Evolutionary conservation across 2,888 invertebrate genomes (phyloP).

Genomic region (Pterobdella sp.): DNA sequence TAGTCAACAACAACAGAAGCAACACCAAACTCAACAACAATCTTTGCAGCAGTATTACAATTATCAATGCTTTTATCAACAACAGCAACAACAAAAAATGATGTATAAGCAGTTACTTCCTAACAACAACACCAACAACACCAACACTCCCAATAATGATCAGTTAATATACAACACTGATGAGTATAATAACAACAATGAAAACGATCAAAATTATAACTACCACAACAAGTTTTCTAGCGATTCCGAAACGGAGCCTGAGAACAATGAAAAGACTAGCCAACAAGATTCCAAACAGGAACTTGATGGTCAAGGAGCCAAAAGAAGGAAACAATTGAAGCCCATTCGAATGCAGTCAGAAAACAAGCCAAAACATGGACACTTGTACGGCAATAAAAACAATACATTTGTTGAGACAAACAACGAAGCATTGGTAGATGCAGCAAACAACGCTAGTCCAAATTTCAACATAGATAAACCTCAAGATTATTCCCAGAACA

Average conservation of each 20-base stretch:
- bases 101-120: neutral
- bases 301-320: neutral
- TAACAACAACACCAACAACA: conserved; percentile 15
- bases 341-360: conserved; percentile 22
- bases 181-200: neutral
- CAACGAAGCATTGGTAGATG: neutral
- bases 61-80: conserved; percentile 7
- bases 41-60: conserved; percentile 7
- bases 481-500: neutral
- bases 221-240: conserved; percentile 19
- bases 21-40: conserved; percentile 23
- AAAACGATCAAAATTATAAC: neutral
- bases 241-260: conserved; percentile 25
- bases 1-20: conserved; percentile 14
- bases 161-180: conserved; percentile 7
- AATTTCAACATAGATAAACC: neutral
- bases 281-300: conserved; percentile 17
- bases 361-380: neutral
- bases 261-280: neutral
- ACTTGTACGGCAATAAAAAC: neutral
- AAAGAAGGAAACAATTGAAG: conserved; percentile 26
- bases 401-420: neutral
- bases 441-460: neutral
- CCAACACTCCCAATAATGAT: neutral
- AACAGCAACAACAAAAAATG: conserved; percentile 6